Base-by-base conservation (phyloP, 35 echinoderm and acorn worm genomes). In the Apostichopus californicus region DNA sequence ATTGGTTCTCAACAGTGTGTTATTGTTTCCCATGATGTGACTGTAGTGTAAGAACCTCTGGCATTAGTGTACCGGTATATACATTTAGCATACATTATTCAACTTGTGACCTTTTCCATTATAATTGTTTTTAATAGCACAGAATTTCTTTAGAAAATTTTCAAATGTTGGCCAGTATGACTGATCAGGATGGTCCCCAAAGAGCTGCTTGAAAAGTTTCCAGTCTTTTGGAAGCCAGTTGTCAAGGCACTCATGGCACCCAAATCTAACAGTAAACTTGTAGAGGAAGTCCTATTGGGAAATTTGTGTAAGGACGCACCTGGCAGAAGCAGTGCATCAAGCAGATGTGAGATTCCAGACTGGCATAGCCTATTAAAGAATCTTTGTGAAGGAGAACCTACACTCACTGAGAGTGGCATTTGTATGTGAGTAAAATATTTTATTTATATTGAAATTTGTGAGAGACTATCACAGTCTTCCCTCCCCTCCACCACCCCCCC, bases 331-430 rank as follows among this genome's bases (percentile, higher is more conserved):
- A 20, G 71, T n/a, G 12, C 58, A 0, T 75, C 71, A 20, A 75
- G 71, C 17, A n/a, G 15, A 20, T 6, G 6, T 75, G 6, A 20
- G 17, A 75, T 75, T 75, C 71, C 71, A 75, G 71, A 75, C 71
- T 75, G 71, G 71, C 4, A 7, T 18, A 75, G 11, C n/a, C 20
- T 75, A 1, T 20, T 75, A 22, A 75, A 75, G 71, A 75, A 7
- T 75, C 71, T 75, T 18, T 75, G 71, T 75, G 71, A 75, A 75
- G 5, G 3, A 22, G 71, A 75, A 75, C 71, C 71, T 75, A 75
- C n/a, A 75, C 71, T 75, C 71, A n/a, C 13, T 75, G 71, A 75
- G 17, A 75, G 71, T 75, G 71, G 71, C n/a, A 75, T 75, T n/a
- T 18, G n/a, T 18, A 4, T 75, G 71, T 75, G 21, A 75, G 71